Evolutionary conservation across 2,888 invertebrate species (phyloP), one percentile per base, ranked within the genome.

Genomic region (Sepiola atlantica): DNA sequence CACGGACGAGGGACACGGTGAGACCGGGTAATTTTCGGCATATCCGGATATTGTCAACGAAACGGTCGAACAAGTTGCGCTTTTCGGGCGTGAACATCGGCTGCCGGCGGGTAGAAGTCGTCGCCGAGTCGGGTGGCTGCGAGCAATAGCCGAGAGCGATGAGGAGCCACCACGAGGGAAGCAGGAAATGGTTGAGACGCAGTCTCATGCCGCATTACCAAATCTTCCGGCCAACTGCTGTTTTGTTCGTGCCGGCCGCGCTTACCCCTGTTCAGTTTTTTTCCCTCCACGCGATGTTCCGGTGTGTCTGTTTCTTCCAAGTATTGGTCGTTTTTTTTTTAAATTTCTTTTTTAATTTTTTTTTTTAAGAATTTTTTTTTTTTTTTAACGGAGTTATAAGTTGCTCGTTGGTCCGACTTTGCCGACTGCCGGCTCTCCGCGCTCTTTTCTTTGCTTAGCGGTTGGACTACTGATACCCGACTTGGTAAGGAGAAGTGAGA

Each of bases 21-120:
- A 96, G 32, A 32, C 95, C 96, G 16, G 95, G 95, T 35, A 95
- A 94, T 54, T 95, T 94, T 12, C 95, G 94, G 94, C 95, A 95
- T 77, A 45, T 91, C 93, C 95, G 93, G n/a, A 94, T 20, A 35
- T 91, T 55, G n/a, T 61, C 55, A 21, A 95, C 77, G 35, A 94
- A 94, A 32, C 28, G 55, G 55, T 94, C 93, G 61, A 94, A 32
- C 91, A 57, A 32, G 92, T n/a, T 77, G 35, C 77, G 94, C 45
- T 94, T 57, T 55, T 94, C 90, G n/a, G 94, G 91, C 32, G 94
- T 35, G 55, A 94, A 90, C 35, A 45, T 55, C 35, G 91, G 57
- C 28, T 90, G 35, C 35, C 35, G n/a, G 94, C 55, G 35, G 55
- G 90, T 57, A 55, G 21, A 24, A 28, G 92, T 12, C 54, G n/a